Evolutionary conservation across 2,113 vertebrate species (phyloP), one percentile per base, ranked within the genome.

Genomic region (Gnathonemus longibarbis): DNA sequence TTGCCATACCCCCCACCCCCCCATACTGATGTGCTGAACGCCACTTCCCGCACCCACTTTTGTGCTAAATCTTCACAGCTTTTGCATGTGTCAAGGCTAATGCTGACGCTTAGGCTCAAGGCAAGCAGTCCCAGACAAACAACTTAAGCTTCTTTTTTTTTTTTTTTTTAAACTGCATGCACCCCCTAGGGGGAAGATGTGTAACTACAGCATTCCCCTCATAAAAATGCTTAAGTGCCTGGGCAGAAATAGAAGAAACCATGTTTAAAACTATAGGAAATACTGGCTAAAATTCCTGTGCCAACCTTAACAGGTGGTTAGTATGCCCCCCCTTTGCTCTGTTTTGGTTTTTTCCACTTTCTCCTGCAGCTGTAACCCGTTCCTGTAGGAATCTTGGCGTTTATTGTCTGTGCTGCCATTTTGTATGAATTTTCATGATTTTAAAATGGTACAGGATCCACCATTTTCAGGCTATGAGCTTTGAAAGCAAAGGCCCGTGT

Each of bases 21-120:
- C 94, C 89, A 90, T 92, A 91, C 90, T 85, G 89, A 94, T 21
- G 93, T 93, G 95, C 91, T 93, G 91, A 92, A 21, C 92, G 90
- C 92, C 91, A 94, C 94, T 95, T 93, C 90, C 80, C 80, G 91
- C 80, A 50, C 80, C 88, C 87, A 77, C 52, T 91, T 92, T 91
- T 88, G 87, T 90, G 85, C 90, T 91, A 39, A 70, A 48, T 35
- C 90, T 88, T 21, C 85, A 91, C 90, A 91, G 94, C 96, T 95
- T 97, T 96, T 98, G 98, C 97, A 98, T 98, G 98, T 4, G 50
- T 91, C 91, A 90, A 56, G 90, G 48, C 56, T 87, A 89, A 91
- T 92, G 89, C 62, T 87, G 88, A 91, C 91, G 89, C 87, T 89
- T 90, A 90, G 39, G 90, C 91, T 91, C 89, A 88, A 91, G 89